Base-by-base conservation (phyloP, 2,113 vertebrate genomes). In the Ailurus styani region DNA sequence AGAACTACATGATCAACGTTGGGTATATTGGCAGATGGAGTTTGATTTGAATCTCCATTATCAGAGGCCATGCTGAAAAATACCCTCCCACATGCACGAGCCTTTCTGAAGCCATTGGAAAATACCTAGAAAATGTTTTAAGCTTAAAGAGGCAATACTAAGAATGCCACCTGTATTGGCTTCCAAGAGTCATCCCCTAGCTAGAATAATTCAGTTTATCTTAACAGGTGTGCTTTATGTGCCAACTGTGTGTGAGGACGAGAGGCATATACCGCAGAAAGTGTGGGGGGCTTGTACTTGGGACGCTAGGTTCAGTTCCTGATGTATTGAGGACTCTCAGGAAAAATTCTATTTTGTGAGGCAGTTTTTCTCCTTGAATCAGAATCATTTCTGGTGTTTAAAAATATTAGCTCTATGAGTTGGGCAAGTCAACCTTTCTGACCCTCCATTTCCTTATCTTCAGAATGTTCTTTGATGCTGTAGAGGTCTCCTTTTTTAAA, bases 41-140 rank as follows among this genome's bases (percentile, higher is more conserved):
- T 52, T 91, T 57, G 64, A 42, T 37, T 64, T 4, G 70, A 78
- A 78, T 60, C 45, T 52, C 20, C 25, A n/a, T 72, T 47, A 86
- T 50, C 70, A 70, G 62, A 87, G 55, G 3, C 25, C 54, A 21
- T 40, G 45, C 70, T 93, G 70, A 66, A 91, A 93, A 90, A 60
- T 42, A 1, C 1, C 6, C 5, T 1, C 2, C 1, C 10, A 5
- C 45, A 5, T 47, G 45, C 8, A 6, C 87, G 31, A 31, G 21
- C 20, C 18, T 45, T 34, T 88, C 52, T 47, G 64, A 83, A 54
- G 60, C 8, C 23, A 8, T 31, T 40, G 27, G 31, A 75, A 66
- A 57, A 81, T 50, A 75, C 27, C 79, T 40, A 55, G 54, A 29
- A 60, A 78, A 83, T 34, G 0, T 34, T 34, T 77, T 72, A 12